Conservation (phyloP, 2,797 vertebrate species). For the Garrulus glandarius region DNA sequence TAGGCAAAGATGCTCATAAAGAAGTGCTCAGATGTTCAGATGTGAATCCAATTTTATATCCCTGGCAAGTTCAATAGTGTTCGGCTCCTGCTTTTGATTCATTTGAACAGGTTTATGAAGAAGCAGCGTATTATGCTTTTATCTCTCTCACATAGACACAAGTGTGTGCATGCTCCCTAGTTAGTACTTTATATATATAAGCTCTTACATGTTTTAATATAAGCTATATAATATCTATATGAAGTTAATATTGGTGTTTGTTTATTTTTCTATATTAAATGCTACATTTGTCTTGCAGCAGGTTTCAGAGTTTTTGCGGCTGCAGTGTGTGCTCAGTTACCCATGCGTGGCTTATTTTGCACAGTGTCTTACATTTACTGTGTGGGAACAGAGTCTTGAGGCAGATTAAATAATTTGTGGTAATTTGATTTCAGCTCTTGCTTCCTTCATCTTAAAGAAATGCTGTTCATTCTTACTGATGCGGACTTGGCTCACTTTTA, state of each 20-base stretch:
- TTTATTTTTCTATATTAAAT: background rate
- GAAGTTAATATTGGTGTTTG: background rate
- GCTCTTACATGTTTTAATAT: background rate
- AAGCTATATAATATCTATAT: background rate
- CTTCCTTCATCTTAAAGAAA: background rate
- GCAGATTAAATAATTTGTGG: background rate
- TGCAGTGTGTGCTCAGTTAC: background rate
- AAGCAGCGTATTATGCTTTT: background rate
- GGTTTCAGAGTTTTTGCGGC: background rate
- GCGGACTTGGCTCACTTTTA: background rate
- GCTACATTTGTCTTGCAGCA: background rate
- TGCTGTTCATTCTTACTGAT: background rate
- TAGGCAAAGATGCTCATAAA: background rate
- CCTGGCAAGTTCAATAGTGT: background rate
- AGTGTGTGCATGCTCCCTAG: background rate
- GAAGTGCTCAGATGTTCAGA: background rate
- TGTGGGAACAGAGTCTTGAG: background rate
- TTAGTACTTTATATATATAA: background rate
- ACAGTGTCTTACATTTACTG: background rate
- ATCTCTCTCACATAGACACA: background rate
- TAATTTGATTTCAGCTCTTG: background rate
- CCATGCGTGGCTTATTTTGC: background rate
- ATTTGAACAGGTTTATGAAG: background rate
- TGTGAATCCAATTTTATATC: conserved; percentile 3
- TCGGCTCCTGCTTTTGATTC: background rate